Base-by-base conservation (phyloP, 2,888 invertebrate genomes). In the Volucella inanis region DNA sequence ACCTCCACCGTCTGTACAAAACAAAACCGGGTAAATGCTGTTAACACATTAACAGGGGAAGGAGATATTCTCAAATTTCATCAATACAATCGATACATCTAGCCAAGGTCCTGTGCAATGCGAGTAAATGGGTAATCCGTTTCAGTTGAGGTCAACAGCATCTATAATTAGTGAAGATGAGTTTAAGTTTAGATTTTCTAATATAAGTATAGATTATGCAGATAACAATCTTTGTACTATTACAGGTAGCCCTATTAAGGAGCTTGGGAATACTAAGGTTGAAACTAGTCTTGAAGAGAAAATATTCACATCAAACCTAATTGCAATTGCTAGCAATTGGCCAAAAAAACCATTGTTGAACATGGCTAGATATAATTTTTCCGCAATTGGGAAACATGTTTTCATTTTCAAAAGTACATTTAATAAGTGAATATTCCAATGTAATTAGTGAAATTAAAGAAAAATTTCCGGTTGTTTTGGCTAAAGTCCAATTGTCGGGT, bases 111-210 rank as follows among this genome's bases (percentile, higher is more conserved):
- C n/a, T n/a, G 12, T 45, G 11, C 43, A 18, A 18, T 18, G 18
- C 18, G 18, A 18, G 18, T 10, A 41, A 71, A 77, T 49, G 50
- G 52, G 6, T 14, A 59, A 41, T 43, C 31, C 50, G 47, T 43
- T 45, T 55, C 22, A 55, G 45, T 18, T 38, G 10, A 50, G 59
- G 8, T 59, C 59, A 39, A 52, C 43, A 8, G 52, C 41, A 43
- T 61, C 71, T n/a, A 50, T 59, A 18, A 65, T 54, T 15, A 65
- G 54, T 39, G 65, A 65, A 65, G 49, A 22, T 22, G 18, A 22
- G 18, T 22, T 22, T 22, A 22, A 22, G 18, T 2, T 22, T 2
- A 22, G 55, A 55, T 55, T 39, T 22, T 14, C 55, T 55, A 38
- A 55, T 38, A n/a, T n/a, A 39, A 39, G 39, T 38, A 14, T 55